Conservation (phyloP, 2,113 vertebrate species). For the Trogon surrucura region DNA sequence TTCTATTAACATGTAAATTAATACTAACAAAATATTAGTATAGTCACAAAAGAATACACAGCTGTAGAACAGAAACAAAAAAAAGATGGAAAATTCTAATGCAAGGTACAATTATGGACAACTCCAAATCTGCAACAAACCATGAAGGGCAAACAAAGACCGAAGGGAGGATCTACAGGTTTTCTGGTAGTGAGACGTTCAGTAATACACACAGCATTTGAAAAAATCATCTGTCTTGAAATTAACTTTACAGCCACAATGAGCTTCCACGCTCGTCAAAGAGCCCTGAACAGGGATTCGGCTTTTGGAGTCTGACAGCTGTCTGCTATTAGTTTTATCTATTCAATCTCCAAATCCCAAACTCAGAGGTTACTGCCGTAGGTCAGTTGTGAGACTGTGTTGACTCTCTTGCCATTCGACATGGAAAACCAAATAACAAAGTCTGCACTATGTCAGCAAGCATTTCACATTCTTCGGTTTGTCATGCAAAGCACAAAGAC, state of each 20-base stretch:
- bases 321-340: slow-evolving; percentile 54
- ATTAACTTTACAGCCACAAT: neutral
- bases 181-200: neutral
- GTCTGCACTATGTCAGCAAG: slow-evolving; percentile 52
- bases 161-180: neutral
- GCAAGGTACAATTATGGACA: neutral
- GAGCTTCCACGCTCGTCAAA: neutral
- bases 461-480: slow-evolving; percentile 55
- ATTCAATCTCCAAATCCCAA: slow-evolving; percentile 60
- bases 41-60: neutral
- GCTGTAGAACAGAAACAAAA: neutral
- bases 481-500: slow-evolving; percentile 62
- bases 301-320: slow-evolving; percentile 1
- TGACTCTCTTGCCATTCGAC: slow-evolving; percentile 59
- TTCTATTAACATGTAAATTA: neutral
- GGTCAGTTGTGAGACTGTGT: slow-evolving; percentile 47
- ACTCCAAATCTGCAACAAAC: neutral
- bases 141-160: neutral
- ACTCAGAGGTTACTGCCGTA: slow-evolving; percentile 43
- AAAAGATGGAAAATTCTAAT: neutral
- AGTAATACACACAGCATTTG: neutral
- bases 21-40: neutral
- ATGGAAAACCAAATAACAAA: slow-evolving; percentile 66
- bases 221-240: neutral
- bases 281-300: neutral